phyloP scores from a whole-genome alignment of 2,113 vertebrate genomes.

The Aegypius monachus region DNA sequence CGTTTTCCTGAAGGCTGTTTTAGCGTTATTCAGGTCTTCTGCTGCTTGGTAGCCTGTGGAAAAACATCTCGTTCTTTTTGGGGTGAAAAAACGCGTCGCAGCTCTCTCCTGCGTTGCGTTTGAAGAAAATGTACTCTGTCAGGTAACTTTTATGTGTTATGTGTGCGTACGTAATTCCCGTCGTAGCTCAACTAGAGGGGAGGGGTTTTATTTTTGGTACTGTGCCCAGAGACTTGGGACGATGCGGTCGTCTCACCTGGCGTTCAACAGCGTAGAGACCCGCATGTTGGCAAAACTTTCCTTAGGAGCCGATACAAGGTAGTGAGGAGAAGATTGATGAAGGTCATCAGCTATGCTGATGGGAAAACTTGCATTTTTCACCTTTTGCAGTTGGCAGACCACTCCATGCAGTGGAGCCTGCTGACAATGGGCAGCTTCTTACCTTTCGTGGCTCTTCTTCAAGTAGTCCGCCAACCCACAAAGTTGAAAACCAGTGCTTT shows the following conservation, averaged over 20 bases:
- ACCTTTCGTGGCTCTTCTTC: neutral
- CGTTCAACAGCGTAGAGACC: fast-evolving
- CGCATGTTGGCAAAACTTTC: neutral
- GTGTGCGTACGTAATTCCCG: neutral
- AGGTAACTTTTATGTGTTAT: slow-evolving; percentile 10
- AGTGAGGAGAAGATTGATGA: neutral
- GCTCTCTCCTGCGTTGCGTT: neutral
- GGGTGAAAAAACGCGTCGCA: neutral
- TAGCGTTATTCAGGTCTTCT: neutral
- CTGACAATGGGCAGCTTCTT: neutral
- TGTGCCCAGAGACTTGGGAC: neutral
- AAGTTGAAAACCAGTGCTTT: neutral
- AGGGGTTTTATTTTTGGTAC: neutral
- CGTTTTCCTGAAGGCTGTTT: neutral
- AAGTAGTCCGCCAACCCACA: neutral
- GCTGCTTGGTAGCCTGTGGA: neutral
- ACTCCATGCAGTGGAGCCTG: neutral
- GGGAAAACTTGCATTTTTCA: neutral
- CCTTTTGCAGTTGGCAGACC: neutral
- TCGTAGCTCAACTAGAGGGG: neutral
- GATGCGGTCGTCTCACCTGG: neutral
- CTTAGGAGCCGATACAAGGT: fast-evolving
- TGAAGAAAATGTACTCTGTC: neutral
- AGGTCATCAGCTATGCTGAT: neutral
- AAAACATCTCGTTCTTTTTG: neutral